Conservation (phyloP, 2,888 invertebrate species). For the Drosophila acutilabella region DNA sequence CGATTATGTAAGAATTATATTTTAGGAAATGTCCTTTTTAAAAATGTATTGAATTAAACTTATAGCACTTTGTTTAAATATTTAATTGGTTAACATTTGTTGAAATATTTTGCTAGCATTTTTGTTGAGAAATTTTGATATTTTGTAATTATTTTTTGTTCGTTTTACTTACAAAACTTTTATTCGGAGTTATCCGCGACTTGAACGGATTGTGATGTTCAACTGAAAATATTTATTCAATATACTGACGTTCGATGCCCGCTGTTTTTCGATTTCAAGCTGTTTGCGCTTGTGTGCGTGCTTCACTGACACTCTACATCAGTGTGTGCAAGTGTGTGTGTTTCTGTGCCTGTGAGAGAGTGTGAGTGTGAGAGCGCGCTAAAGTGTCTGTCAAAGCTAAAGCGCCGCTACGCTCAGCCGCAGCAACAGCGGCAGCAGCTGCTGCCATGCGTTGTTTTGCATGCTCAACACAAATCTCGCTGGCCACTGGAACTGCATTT, state of each 20-base stretch:
- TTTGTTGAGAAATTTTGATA: constrained; percentile 25
- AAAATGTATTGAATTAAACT: constrained; percentile 6
- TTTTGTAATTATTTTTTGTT: constrained; percentile 35
- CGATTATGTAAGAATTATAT: constrained; percentile 53
- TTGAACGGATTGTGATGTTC: constrained; percentile 86
- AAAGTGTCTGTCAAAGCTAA: constrained; percentile 50
- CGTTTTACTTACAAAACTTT: constrained; percentile 85
- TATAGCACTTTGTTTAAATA: constrained; percentile 22
- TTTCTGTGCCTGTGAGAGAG: constrained; percentile 27
- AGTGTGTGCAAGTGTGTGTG: background rate
- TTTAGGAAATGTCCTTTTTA: constrained; percentile 38
- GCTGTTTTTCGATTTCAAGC: constrained; percentile 74
- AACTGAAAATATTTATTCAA: constrained; percentile 85
- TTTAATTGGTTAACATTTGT: constrained; percentile 14
- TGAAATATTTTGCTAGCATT: background rate
- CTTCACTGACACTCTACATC: background rate
- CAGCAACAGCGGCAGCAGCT: constrained; percentile 16
- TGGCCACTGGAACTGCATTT: constrained; percentile 65
- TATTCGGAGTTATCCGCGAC: constrained; percentile 86
- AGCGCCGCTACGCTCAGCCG: constrained; percentile 18
- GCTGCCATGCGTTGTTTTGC: constrained; percentile 58
- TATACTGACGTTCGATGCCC: constrained; percentile 83
- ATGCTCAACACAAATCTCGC: constrained; percentile 67
- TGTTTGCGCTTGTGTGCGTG: constrained; percentile 49
- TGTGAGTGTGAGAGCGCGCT: constrained; percentile 43